Evolutionary conservation across 23 tunicate species (phyloP), one percentile per base, ranked within the genome.

Genomic region (Halocynthia aurantium): DNA sequence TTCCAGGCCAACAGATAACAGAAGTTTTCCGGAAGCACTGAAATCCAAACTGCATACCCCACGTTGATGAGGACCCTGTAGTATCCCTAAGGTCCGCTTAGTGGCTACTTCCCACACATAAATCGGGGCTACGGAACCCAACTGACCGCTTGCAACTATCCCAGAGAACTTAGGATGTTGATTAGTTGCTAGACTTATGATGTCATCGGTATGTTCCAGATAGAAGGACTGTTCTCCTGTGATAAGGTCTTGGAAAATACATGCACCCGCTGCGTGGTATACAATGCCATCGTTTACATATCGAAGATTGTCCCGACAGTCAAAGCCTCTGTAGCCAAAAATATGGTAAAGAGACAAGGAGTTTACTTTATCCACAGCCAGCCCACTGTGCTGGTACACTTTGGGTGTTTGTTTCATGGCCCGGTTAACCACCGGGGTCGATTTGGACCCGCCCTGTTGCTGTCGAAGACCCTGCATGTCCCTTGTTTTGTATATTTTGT

Each of bases 191-290:
- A 96, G 69, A 66, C 89, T 56, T 8, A 90, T 86, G 54, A 96
- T 85, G 72, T 96, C 99, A 80, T 96, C 99, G 49, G 96, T 82
- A 62, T 96, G 99, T 76, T 89, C 97, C 57, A 82, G 73, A 68
- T 96, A 96, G 64, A 96, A 96, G 5, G 88, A 80, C 68, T 96
- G 96, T 2, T 88, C 61, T 7, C 79, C 83, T 12, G 85, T 68
- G 0, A 73, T 57, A 8, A 95, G 63, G 73, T 89, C 73, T 49
- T 96, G 96, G 10, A 89, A 86, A 55, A 89, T 89, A n/a, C 97
- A 96, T 67, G 98, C 88, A 61, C 98, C 99, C 55, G 99, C 99
- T 44, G 99, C 96, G 62, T 96, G 99, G 63, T 85, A 96, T 6
- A 96, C 87, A 50, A 96, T 76, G 22, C 82, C 82, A n/a, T 85